Percentiles rank a stretch among this genome's conserved stretches.
These are phyloP conservation scores for Cantharis rufa DNA, from an alignment of 2,888 invertebrate species.

Conservation along the genomic window DNA sequence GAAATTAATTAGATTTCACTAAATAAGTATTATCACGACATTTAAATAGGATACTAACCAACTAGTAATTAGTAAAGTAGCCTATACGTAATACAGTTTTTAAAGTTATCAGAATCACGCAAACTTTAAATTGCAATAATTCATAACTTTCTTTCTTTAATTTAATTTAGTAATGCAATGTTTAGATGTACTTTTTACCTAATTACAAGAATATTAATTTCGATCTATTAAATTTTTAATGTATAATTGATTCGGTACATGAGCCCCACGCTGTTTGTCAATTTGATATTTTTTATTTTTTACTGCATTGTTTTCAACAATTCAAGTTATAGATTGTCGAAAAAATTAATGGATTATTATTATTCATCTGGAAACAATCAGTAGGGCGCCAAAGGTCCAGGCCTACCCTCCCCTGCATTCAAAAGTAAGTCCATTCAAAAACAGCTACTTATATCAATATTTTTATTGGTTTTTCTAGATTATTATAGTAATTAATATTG, in stretches of 20 bases:
- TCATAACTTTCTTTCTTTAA: background rate
- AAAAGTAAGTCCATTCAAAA: no score
- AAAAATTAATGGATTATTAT: no score
- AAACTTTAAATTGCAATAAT: background rate
- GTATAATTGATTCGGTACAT: no score
- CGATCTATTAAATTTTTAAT: background rate
- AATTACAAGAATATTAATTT: background rate
- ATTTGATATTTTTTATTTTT: no score
- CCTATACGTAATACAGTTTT: background rate
- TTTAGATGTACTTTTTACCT: background rate
- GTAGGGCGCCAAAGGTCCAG: no score
- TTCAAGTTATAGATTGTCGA: no score
- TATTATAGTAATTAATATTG: background rate
- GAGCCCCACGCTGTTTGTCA: no score
- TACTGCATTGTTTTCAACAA: no score
- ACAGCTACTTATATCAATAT: no score
- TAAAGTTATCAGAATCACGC: background rate
- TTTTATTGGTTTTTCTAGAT: background rate
- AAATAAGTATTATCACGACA: background rate
- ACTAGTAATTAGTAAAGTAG: background rate
- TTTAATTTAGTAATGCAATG: background rate
- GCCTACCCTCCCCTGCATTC: no score
- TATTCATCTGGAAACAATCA: no score
- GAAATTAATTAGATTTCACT: background rate
- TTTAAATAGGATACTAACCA: background rate